Evolutionary conservation across 1,140 invertebrate genomes (phyloP), one percentile per base, ranked within the genome.

Genomic region (Bombus turneri): DNA sequence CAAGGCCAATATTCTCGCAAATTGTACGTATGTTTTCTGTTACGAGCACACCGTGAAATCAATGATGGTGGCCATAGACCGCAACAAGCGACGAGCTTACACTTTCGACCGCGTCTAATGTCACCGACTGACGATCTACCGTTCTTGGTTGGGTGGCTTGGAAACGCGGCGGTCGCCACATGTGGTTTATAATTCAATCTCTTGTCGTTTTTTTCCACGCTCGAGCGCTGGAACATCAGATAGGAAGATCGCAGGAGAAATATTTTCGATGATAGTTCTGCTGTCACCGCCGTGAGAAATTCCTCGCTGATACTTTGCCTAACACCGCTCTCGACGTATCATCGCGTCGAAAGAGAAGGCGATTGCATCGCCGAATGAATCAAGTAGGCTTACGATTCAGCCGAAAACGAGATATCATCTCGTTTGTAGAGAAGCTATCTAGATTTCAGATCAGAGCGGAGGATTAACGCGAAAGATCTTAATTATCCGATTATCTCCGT

Each of bases 231-330:
- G 0, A 12, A 62, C 28, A 1, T 28, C 22, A 1, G 28, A n/a
- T 39, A 85, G 53, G 25, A 85, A 77, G 43, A 69, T 37, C 47
- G 41, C 25, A 57, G 62, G 66, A 78, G 77, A 81, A 37, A 78
- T 37, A 71, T 12, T 62, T 74, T 74, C 39, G 34, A 25, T 22
- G 13, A 8, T 68, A 10, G 22, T 37, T 64, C 80, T 75, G 69
- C 75, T 88, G 82, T 66, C 87, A 62, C 57, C 41, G 2, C 34
- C 82, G 73, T 88, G 87, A 85, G 82, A 88, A 88, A 85, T 81
- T 4, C n/a, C 22, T 62, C 43, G 62, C 64, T 34, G 15, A 8
- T 18, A 9, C 31, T 53, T 53, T 41, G 28, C 66, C n/a, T 12
- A 47, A 64, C 57, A 22, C 31, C 39, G n/a, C 41, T 18, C 28